A percentile compares a stretch with the other conserved stretches of the same genome.
Evolutionary conservation across 2,113 vertebrate genomes (phyloP).

Genomic region (Typhlomys cinereus): DNA sequence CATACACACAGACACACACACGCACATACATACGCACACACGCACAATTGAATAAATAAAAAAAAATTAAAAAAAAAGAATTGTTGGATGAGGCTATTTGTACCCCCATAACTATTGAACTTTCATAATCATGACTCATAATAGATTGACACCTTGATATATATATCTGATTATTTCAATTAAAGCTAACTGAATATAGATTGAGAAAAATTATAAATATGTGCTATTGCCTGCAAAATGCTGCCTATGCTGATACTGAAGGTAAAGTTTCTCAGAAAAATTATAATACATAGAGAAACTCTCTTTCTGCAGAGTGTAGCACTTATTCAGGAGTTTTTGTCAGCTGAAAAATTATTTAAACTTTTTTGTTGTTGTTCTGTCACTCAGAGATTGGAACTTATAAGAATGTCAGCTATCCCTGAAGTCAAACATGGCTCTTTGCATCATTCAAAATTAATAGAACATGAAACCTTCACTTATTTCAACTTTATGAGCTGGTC

Average conservation of each 20-base stretch:
- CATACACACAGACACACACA: too few species aligned
- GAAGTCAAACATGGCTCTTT: neutral
- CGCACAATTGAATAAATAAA: too few species aligned
- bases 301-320: neutral
- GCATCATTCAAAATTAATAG: neutral
- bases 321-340: neutral
- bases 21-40: too few species aligned
- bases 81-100: constrained; percentile 29
- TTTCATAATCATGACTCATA: constrained; percentile 61
- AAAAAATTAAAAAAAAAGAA: too few species aligned
- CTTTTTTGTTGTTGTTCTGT: neutral
- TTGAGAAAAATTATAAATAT: constrained; percentile 41
- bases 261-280: constrained; percentile 9
- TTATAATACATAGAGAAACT: neutral
- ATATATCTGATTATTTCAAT: constrained; percentile 51
- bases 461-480: neutral
- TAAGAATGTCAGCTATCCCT: neutral
- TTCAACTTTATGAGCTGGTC: neutral
- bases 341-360: neutral
- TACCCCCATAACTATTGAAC: neutral
- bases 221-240: neutral
- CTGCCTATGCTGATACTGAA: neutral
- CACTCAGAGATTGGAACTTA: neutral
- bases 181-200: constrained; percentile 42
- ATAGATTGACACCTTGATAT: constrained; percentile 50